A percentile compares a stretch with the other conserved stretches of the same genome.
Evolutionary conservation across 2,888 invertebrate species (phyloP).

Genomic region (Seladonia tumulorum): DNA sequence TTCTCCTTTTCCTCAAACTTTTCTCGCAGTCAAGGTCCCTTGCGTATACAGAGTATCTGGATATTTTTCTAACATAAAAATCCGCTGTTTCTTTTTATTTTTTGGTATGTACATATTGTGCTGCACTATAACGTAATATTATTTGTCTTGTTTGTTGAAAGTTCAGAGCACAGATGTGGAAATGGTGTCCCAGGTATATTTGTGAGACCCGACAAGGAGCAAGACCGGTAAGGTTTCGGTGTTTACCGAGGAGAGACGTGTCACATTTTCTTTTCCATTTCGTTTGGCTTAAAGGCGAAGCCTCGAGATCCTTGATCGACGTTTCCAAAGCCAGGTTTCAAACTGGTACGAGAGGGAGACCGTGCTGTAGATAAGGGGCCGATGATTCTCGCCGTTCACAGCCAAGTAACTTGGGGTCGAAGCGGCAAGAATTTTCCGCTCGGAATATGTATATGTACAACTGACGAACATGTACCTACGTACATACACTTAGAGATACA

Average conservation of each 20-base stretch:
- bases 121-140: too few species aligned
- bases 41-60: neutral
- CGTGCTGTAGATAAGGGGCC: neutral
- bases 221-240: neutral
- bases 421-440: neutral
- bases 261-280: neutral
- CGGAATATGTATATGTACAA: neutral
- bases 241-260: neutral
- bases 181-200: neutral
- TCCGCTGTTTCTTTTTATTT: neutral
- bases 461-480: neutral
- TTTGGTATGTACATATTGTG: too few species aligned
- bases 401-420: neutral
- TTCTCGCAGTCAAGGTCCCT: neutral
- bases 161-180: neutral
- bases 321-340: neutral
- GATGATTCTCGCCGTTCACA: neutral
- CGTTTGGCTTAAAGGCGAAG: neutral
- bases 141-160: neutral
- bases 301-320: neutral
- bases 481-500: neutral
- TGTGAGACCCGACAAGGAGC: neutral
- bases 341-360: neutral
- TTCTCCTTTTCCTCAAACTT: neutral
- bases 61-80: neutral